Percentiles rank a stretch among this genome's conserved stretches.
phyloP scores from a whole-genome alignment of 2,797 vertebrate genomes.

The Enoplosus armatus region DNA sequence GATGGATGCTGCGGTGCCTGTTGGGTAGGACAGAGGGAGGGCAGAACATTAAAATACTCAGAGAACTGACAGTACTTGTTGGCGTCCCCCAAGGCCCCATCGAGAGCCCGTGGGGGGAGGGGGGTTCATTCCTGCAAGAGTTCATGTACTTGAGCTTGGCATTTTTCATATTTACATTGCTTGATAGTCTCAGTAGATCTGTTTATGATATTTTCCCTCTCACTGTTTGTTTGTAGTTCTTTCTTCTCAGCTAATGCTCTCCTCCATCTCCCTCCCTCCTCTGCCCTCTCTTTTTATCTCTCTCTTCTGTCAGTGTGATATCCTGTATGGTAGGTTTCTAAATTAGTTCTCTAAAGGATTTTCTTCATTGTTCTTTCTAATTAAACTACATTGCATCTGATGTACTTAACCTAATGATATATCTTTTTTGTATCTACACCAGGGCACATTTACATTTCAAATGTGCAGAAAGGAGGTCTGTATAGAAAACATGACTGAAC shows the following conservation, averaged over 20 bases:
- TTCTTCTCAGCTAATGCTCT: slow-evolving; percentile 62
- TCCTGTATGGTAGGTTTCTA: slow-evolving; percentile 24
- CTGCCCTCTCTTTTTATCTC: slow-evolving; percentile 46
- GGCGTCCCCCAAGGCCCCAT: slow-evolving; percentile 51
- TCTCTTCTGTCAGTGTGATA: slow-evolving; percentile 34
- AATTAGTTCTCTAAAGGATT: slow-evolving; percentile 10
- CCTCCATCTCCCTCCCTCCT: slow-evolving; percentile 29
- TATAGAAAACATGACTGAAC: background rate
- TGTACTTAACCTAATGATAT: background rate
- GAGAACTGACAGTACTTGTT: slow-evolving; percentile 51
- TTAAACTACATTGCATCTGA: slow-evolving; percentile 1
- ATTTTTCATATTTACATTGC: slow-evolving; percentile 79
- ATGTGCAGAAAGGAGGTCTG: background rate
- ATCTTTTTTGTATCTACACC: background rate
- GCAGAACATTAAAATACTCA: slow-evolving; percentile 63
- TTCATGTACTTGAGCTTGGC: slow-evolving; percentile 70
- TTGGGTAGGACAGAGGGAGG: slow-evolving; percentile 57
- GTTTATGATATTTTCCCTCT: slow-evolving; percentile 69
- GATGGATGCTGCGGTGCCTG: slow-evolving; percentile 55
- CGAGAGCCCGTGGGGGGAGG: slow-evolving; percentile 8
- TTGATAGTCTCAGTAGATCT: slow-evolving; percentile 68
- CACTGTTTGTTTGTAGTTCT: slow-evolving; percentile 74
- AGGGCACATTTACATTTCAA: slow-evolving; percentile 5
- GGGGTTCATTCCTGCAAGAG: slow-evolving; percentile 58
- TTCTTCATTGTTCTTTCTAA: background rate